A percentile compares a stretch with the other conserved stretches of the same genome.
Evolutionary conservation across 2,888 invertebrate species (phyloP).

Genomic region (Psylliodes chrysocephalus): DNA sequence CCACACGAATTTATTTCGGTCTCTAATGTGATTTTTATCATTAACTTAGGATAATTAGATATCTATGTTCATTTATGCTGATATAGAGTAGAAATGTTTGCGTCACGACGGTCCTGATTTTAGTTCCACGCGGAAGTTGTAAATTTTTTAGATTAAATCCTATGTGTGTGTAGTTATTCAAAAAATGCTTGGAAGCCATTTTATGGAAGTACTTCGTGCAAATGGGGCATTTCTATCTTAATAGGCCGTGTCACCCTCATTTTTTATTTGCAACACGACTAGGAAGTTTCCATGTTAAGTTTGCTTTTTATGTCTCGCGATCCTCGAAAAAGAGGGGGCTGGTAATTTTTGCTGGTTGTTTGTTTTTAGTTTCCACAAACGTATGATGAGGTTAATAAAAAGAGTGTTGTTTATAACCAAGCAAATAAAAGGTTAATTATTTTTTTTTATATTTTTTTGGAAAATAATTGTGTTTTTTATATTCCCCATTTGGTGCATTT

Average conservation of each 20-base stretch:
- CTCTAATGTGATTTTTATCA: no score
- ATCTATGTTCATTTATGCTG: no score
- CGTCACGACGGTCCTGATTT: conserved; percentile 1
- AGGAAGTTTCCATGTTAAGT: background rate
- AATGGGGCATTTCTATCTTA: conserved; percentile 23
- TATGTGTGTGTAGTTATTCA: conserved; percentile 28
- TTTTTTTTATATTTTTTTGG: no score
- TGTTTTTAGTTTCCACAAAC: background rate
- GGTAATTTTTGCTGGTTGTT: background rate
- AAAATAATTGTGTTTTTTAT: no score
- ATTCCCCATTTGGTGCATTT: no score
- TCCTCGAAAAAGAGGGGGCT: background rate
- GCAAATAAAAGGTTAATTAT: no score
- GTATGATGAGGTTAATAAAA: no score
- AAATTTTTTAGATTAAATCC: conserved; percentile 30
- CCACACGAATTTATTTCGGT: no score
- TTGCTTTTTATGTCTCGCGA: conserved; percentile 16
- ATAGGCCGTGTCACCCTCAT: conserved; percentile 22
- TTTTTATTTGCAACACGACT: conserved; percentile 12
- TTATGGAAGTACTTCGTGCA: conserved; percentile 26
- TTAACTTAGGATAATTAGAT: no score
- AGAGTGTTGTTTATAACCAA: no score
- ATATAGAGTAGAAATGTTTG: no score
- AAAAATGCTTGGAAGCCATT: conserved; percentile 24
- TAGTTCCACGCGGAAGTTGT: background rate